Conservation (phyloP, 1,140 invertebrate species). For the Neotoxoptera formosana region DNA sequence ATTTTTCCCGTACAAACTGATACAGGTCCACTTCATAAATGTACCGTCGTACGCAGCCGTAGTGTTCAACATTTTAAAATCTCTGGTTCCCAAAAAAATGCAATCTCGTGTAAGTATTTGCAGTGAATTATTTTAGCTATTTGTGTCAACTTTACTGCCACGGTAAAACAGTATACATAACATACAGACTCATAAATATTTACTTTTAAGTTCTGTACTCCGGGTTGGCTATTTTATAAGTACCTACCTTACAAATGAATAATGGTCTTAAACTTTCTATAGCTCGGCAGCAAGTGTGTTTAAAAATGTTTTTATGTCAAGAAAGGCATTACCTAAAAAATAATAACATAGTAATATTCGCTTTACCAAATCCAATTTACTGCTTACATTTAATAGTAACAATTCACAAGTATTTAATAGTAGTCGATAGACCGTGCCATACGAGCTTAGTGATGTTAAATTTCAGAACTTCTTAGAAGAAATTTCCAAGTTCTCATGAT, state of each 20-base stretch:
- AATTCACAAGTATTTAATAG: too few species aligned
- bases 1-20: conserved; percentile 50
- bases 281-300: not conserved
- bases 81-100: conserved; percentile 47
- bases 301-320: not conserved
- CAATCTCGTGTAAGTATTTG: conserved; percentile 30
- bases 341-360: not conserved
- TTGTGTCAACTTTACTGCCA: not conserved
- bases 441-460: too few species aligned
- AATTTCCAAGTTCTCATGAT: too few species aligned
- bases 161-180: not conserved
- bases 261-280: not conserved
- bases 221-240: not conserved
- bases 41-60: conserved; percentile 26
- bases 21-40: conserved; percentile 47
- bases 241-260: not conserved
- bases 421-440: too few species aligned
- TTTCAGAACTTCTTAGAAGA: too few species aligned
- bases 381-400: not conserved
- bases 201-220: not conserved
- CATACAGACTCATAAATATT: not conserved
- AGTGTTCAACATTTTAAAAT: conserved; percentile 26
- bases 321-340: not conserved
- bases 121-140: not conserved
- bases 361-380: not conserved